Base-by-base conservation (phyloP, 2,797 vertebrate genomes). In the Chaetophractus vellerosus region DNA sequence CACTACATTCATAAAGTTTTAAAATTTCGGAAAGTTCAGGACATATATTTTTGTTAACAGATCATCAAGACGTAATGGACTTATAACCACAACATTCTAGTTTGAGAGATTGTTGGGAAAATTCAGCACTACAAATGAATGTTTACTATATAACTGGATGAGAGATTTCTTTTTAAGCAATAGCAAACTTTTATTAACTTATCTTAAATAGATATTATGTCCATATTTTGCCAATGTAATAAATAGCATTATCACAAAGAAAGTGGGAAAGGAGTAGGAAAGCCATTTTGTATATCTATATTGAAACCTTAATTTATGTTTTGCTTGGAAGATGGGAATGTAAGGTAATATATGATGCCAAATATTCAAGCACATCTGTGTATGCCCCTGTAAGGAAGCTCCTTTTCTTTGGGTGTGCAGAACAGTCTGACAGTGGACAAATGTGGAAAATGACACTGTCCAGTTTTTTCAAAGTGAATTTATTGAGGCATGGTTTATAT, bases 1-100 rank as follows among this genome's bases (percentile, higher is more conserved):
- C 4, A 12, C 31, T 26, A 38, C 8, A 4, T 24, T 59, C 83
- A 76, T 21, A 71, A 33, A 57, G 31, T 24, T 71, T 90, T 85
- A 66, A 59, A 95, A 82, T 14, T 78, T 69, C 66, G 33, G 72
- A 45, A 95, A 82, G 28, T 74, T 87, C 18, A 63, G 36, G 66
- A 61, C 9, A n/a, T 28, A 61, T 6, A 68, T 57, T 63, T 85
- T 81, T 72, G 45, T 57, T 85, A 90, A 79, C 4, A 31, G 12
- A 48, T 36, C 36, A 80, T 68, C 19, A 33, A 88, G 45, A 78
- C 41, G 2, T n/a, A 11, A 59, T 74, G 33, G 0, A 0, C 0
- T 72, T 64, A 57, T 69, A 61, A 80, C 31, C 6, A 36, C 5
- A 88, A 8, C 26, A 28, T 68, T 45, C 19, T 72, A 71, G 74